Conservation (phyloP, 2,113 vertebrate genomes). For the Pluvianellus socialis region DNA sequence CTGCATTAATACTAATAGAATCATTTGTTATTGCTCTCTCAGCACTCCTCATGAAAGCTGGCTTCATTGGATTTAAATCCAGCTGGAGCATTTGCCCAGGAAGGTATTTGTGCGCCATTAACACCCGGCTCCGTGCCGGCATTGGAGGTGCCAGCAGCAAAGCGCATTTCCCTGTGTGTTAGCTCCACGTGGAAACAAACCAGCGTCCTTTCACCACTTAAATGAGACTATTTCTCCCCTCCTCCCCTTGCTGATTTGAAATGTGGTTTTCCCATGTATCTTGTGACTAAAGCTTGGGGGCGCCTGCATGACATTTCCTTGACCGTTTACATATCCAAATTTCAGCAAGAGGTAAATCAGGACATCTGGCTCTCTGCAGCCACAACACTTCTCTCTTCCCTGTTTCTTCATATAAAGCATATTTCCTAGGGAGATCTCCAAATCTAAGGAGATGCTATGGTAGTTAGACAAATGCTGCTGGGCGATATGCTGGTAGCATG, state of each 20-base stretch:
- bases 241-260: neutral
- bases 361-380: neutral
- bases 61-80: neutral
- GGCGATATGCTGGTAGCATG: neutral
- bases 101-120: neutral
- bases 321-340: neutral
- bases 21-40: conserved; percentile 36
- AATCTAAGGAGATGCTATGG: neutral
- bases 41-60: neutral
- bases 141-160: neutral
- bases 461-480: neutral
- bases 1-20: conserved; percentile 43
- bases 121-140: neutral
- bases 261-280: neutral
- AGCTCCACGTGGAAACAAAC: neutral
- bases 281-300: neutral
- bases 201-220: neutral
- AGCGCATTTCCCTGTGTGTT: neutral
- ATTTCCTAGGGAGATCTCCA: neutral
- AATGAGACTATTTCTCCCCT: neutral
- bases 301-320: neutral
- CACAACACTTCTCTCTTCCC: neutral
- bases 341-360: neutral
- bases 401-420: neutral
- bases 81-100: accelerated